Evolutionary conservation across 2,888 invertebrate species (phyloP).

Genomic region (Volucella zonaria): DNA sequence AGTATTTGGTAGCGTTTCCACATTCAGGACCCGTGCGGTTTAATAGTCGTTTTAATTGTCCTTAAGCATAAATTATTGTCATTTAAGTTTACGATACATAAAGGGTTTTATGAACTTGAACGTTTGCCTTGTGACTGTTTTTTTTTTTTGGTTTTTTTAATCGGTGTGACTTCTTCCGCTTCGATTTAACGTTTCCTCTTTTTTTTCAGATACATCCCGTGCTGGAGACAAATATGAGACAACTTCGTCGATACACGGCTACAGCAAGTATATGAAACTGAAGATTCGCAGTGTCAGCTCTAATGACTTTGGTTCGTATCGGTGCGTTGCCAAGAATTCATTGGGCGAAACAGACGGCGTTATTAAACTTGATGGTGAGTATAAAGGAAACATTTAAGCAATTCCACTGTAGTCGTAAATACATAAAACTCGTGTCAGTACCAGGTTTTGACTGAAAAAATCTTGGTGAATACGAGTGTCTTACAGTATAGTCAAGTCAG

Average conservation of each 20-base stretch:
- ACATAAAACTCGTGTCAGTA: no score
- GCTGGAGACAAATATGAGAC: conserved; percentile 95
- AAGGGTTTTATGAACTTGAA: conserved; percentile 40
- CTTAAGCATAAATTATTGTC: conserved; percentile 36
- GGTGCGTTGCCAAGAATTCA: conserved; percentile 95
- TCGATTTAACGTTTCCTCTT: no score
- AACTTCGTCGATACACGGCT: conserved; percentile 91
- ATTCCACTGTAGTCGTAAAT: no score
- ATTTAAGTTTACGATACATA: conserved; percentile 46
- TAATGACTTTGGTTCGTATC: conserved; percentile 93
- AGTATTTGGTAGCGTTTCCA: background rate
- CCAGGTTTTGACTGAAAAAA: no score
- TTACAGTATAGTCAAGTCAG: no score
- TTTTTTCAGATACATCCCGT: conserved; percentile 85
- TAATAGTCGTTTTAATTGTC: conserved; percentile 33
- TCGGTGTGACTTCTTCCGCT: no score
- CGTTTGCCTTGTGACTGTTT: background rate
- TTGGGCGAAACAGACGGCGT: conserved; percentile 94
- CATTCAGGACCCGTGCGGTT: background rate
- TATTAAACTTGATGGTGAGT: conserved; percentile 93
- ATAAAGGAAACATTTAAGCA: background rate
- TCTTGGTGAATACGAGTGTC: no score
- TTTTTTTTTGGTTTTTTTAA: conserved; percentile 16
- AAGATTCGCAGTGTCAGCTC: conserved; percentile 91
- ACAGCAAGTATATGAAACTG: conserved; percentile 95